Evolutionary conservation across 2,113 vertebrate genomes (phyloP).

Genomic region (Leuciscus idus): DNA sequence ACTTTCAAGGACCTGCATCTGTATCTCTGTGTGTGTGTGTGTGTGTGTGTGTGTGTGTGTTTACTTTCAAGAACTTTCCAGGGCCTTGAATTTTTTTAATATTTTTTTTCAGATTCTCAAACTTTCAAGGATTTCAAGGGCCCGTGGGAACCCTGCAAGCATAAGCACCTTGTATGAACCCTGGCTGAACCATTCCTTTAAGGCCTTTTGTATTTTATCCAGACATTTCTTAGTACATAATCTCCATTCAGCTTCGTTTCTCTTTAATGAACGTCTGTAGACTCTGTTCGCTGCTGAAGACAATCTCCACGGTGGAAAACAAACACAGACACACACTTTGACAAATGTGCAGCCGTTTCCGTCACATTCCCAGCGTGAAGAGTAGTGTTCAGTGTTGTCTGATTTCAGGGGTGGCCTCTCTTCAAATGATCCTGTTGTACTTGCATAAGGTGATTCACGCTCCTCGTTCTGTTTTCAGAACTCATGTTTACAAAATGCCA

Average conservation of each 20-base stretch:
- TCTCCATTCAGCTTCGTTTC: not conserved
- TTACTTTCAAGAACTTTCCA: too few relatives aligned
- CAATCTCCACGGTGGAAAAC: not conserved
- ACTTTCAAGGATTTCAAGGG: too few relatives aligned
- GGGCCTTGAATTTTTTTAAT: too few relatives aligned
- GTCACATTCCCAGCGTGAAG: not conserved
- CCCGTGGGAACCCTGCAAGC: too few relatives aligned
- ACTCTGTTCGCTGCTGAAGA: not conserved
- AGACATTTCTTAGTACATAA: not conserved
- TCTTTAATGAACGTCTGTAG: not conserved
- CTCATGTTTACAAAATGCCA: conserved; percentile 25
- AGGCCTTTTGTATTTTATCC: not conserved
- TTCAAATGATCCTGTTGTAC: not conserved
- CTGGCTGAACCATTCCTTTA: not conserved
- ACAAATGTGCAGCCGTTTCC: not conserved
- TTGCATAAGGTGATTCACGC: not conserved
- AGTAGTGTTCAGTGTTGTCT: not conserved
- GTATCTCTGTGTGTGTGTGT: too few relatives aligned
- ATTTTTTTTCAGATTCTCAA: too few relatives aligned
- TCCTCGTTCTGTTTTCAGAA: not conserved
- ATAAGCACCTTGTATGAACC: too few relatives aligned
- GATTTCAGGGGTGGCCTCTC: conserved; percentile 6
- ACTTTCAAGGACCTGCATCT: too few relatives aligned
- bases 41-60: too few relatives aligned
- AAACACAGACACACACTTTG: not conserved